A percentile compares a stretch with the other conserved stretches of the same genome.
Evolutionary conservation across 2,797 vertebrate species (phyloP).

Genomic region (Pogoniulus pusillus): DNA sequence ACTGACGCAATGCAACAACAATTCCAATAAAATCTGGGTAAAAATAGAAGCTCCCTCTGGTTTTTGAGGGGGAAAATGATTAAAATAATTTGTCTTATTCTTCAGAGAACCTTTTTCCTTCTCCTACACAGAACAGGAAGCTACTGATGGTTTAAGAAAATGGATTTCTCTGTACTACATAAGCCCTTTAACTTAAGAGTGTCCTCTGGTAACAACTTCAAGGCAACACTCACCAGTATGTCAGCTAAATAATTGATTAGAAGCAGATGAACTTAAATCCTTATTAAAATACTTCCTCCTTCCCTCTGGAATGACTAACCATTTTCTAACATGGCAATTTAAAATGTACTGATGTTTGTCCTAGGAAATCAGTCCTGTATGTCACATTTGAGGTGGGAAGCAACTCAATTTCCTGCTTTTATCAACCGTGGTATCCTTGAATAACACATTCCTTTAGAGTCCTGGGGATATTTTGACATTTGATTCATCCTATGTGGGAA

Average conservation of each 20-base stretch:
- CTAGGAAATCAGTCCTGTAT: not conserved
- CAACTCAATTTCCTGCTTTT: constrained; percentile 32
- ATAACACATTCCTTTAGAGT: not conserved
- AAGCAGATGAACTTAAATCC: not conserved
- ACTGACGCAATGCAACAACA: not conserved
- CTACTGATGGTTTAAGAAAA: not conserved
- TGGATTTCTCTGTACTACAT: not conserved
- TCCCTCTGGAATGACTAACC: not conserved
- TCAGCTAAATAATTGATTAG: not conserved
- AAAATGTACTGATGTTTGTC: not conserved
- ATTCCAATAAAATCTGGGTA: not conserved
- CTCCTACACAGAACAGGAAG: not conserved
- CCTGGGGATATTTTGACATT: not conserved
- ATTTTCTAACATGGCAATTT: not conserved
- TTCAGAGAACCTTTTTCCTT: not conserved
- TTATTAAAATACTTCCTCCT: not conserved
- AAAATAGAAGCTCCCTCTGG: not conserved
- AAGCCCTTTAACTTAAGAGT: not conserved
- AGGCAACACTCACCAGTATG: not conserved
- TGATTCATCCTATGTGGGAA: constrained; percentile 23
- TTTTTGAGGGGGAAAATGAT: not conserved
- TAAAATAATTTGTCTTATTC: not conserved
- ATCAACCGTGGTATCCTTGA: not conserved
- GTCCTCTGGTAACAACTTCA: not conserved
- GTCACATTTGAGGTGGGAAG: constrained; percentile 4